A percentile compares a stretch with the other conserved stretches of the same genome.
Evolutionary conservation across 2,888 invertebrate genomes (phyloP).

Genomic region (Julus scanicus): DNA sequence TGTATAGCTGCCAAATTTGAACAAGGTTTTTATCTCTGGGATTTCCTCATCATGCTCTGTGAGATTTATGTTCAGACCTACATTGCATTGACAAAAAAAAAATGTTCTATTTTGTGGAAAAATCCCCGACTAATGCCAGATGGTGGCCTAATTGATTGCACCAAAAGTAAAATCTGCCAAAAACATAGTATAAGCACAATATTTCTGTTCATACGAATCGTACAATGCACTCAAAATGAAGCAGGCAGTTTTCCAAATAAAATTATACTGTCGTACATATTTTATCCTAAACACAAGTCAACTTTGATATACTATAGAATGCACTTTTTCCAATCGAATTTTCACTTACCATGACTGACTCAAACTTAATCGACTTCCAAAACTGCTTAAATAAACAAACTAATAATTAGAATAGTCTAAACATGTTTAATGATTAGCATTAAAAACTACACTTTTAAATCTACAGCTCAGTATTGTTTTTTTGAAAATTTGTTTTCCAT

Average conservation of each 20-base stretch:
- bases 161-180: neutral
- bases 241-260: neutral
- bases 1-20: too few relatives aligned
- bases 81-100: neutral
- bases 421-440: too few relatives aligned
- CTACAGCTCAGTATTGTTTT: too few relatives aligned
- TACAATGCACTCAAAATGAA: too few relatives aligned
- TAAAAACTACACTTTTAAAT: too few relatives aligned
- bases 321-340: too few relatives aligned
- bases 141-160: neutral
- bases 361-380: too few relatives aligned
- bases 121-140: neutral
- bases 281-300: neutral
- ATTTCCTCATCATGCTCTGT: neutral
- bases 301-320: neutral
- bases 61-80: constrained; percentile 14
- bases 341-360: too few relatives aligned
- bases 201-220: neutral
- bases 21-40: too few relatives aligned
- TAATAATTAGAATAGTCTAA: too few relatives aligned
- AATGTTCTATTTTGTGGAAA: neutral
- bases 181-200: neutral
- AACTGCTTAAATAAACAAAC: too few relatives aligned
- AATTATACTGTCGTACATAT: neutral
- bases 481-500: too few relatives aligned